Percentiles rank a stretch among this genome's conserved stretches.
These are phyloP conservation scores for Zaprionus ghesquierei DNA, from an alignment of 1,140 invertebrate genomes.

Conservation along the genomic window DNA sequence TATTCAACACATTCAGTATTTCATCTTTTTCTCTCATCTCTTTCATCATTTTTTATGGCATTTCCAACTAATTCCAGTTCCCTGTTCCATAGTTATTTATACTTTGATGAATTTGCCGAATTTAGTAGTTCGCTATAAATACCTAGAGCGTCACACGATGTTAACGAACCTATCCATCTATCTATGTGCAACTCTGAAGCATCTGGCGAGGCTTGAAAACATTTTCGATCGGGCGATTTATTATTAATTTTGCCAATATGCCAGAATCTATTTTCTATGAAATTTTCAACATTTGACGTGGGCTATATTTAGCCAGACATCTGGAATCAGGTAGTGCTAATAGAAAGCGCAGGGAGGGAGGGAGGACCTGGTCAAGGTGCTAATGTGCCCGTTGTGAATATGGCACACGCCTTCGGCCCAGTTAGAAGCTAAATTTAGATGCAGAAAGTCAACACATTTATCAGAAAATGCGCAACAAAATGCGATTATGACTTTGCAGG, in stretches of 20 bases:
- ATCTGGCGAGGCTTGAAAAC: slow-evolving; percentile 19
- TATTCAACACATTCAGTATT: neutral
- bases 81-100: neutral
- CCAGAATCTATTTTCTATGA: slow-evolving; percentile 67
- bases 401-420: slow-evolving; percentile 25
- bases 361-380: neutral
- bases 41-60: neutral
- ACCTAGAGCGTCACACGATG: neutral
- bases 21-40: neutral
- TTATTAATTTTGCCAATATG: slow-evolving; percentile 50
- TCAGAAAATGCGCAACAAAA: neutral
- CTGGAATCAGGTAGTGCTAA: slow-evolving; percentile 28
- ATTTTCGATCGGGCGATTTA: slow-evolving; percentile 31
- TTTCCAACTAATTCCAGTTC: neutral
- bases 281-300: slow-evolving; percentile 34
- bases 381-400: slow-evolving; percentile 36
- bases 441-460: neutral
- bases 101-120: slow-evolving; percentile 8
- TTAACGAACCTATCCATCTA: neutral
- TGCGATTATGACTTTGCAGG: neutral
- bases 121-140: neutral
- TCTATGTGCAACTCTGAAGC: neutral
- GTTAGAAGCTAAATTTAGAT: slow-evolving; percentile 6
- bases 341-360: neutral
- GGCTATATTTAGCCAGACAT: slow-evolving; percentile 41